Evolutionary conservation across 1,140 invertebrate species (phyloP), one percentile per base, ranked within the genome.

Genomic region (Achroia grisella): DNA sequence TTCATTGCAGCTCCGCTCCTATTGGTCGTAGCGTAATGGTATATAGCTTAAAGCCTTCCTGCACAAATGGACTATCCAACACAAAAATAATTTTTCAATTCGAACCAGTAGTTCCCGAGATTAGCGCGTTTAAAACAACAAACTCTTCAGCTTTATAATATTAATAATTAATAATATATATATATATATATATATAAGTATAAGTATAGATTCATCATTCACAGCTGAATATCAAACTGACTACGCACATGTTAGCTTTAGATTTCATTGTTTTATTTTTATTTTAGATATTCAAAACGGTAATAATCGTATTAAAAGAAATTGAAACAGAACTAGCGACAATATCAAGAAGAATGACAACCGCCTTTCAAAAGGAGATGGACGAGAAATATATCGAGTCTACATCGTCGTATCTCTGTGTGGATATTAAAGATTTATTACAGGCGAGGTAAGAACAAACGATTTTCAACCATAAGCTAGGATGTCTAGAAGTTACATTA

Each of bases 361-460:
- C 68, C 0, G 67, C 77, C 0, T 84, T 81, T 44, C 72, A 64
- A 8, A 74, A 65, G 40, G 69, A 82, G 36, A 77, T 82, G 68
- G 80, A 84, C 33, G 68, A 77, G 32, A 71, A 48, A n/a, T 81
- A 84, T 37, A 69, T 82, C 5, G 71, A 77, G 15, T 41, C 49
- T 8, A 69, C 72, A 1, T 41, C 52, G 1, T 59, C 9, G 0
- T 59, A 56, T 14, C 10, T 55, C 2, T 9, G 42, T 10, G 42
- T 79, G 8, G 36, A 45, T 0, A 48, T 48, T 4, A n/a, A 39
- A 23, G 62, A 76, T 29, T 55, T 81, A 29, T 40, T 81, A 13
- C 41, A 39, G 44, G 68, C 64, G 35, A 69, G 56, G 79, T 83
- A 44, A 23, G 17, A 23, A 23, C 17, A 23, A 2, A 3, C 2